Evolutionary conservation across 2,113 vertebrate species (phyloP).

Genomic region (Serinus canaria): DNA sequence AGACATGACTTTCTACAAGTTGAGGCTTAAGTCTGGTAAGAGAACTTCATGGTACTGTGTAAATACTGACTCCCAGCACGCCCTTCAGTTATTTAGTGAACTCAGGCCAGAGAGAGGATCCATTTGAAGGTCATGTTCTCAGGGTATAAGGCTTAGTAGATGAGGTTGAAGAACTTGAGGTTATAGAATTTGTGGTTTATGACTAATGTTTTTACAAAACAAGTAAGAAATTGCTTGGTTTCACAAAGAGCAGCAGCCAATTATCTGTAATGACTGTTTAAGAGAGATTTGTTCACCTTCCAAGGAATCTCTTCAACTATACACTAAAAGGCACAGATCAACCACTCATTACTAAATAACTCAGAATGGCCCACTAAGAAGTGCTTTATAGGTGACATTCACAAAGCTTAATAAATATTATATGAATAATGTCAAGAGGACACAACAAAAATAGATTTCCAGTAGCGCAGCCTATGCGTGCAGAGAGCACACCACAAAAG

Average conservation of each 20-base stretch:
- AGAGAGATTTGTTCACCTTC: neutral
- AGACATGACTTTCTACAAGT: neutral
- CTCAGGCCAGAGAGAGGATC: neutral
- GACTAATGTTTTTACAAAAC: neutral
- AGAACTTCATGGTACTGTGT: neutral
- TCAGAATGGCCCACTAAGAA: neutral
- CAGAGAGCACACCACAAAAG: neutral
- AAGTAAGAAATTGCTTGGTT: neutral
- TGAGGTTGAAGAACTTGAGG: neutral
- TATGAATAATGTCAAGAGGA: neutral
- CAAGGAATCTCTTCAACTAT: neutral
- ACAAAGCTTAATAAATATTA: neutral
- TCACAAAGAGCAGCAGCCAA: neutral
- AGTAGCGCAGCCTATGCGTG: rapidly evolving
- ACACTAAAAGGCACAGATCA: neutral
- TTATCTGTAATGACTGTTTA: neutral
- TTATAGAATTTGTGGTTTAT: neutral
- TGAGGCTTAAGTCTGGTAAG: neutral
- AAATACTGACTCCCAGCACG: neutral
- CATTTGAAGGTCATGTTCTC: neutral
- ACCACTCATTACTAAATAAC: neutral
- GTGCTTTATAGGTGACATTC: neutral
- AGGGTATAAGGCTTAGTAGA: neutral
- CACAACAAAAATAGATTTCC: slow-evolving; percentile 18
- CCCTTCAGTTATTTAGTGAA: neutral